A percentile compares a stretch with the other conserved stretches of the same genome.
These are phyloP conservation scores for Lates japonicus DNA, from an alignment of 2,797 vertebrate genomes.

Conservation along the genomic window DNA sequence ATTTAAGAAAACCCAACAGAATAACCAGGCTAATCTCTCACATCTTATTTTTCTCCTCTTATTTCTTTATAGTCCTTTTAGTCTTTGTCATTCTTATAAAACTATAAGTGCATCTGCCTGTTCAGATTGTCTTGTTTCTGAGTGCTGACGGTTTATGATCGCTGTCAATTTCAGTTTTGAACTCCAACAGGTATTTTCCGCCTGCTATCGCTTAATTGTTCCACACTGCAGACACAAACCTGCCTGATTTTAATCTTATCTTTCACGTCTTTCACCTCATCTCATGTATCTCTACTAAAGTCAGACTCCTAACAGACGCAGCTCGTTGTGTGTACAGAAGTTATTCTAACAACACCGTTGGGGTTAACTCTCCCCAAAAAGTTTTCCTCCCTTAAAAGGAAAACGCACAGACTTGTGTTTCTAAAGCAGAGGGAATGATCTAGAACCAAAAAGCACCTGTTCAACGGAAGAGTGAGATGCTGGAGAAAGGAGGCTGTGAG, in stretches of 20 bases:
- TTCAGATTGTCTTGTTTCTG: neutral
- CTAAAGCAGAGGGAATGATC: slow-evolving; percentile 67
- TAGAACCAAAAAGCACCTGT: slow-evolving; percentile 80
- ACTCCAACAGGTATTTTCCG: slow-evolving; percentile 51
- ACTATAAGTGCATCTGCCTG: neutral
- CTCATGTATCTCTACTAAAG: neutral
- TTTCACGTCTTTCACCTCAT: neutral
- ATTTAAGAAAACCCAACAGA: neutral
- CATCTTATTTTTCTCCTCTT: neutral
- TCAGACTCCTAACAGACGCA: neutral
- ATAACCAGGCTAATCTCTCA: neutral
- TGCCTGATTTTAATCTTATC: slow-evolving; percentile 31
- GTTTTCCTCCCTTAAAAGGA: slow-evolving; percentile 3
- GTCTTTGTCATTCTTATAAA: too few relatives aligned
- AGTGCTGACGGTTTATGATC: neutral
- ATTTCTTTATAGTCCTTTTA: neutral
- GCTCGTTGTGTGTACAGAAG: accelerated
- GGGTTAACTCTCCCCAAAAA: neutral
- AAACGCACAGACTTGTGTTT: slow-evolving; percentile 22
- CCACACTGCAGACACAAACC: slow-evolving; percentile 2
- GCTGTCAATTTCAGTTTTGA: slow-evolving; percentile 28
- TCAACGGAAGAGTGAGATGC: slow-evolving; percentile 66
- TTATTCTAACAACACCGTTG: neutral
- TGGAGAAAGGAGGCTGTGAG: slow-evolving; percentile 74
- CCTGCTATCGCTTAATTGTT: slow-evolving; percentile 26